Conservation (phyloP, 2,113 vertebrate genomes). For the Ptyas mucosa region DNA sequence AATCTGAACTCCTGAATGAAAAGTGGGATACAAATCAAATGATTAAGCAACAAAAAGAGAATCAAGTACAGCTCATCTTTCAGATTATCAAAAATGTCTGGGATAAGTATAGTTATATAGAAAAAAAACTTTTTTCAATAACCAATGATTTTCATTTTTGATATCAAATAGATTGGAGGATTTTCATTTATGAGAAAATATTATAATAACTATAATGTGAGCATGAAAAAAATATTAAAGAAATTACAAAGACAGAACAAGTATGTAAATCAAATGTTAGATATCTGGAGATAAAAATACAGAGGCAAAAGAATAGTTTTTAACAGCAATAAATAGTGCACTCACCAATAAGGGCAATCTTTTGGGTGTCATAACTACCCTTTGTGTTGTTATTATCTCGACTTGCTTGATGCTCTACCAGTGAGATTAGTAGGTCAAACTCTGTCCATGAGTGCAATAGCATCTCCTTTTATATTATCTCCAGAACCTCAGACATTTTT, state of each 20-base stretch:
- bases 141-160: not conserved
- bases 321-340: not conserved
- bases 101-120: not conserved
- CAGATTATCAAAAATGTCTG: not conserved
- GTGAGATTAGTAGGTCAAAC: not conserved
- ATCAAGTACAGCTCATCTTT: not conserved
- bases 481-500: constrained; percentile 27
- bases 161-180: not conserved
- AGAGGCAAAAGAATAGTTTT: not conserved
- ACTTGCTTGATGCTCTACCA: not conserved
- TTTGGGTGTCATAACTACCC: constrained; percentile 21
- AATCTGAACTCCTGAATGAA: not conserved
- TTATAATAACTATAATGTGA: not conserved
- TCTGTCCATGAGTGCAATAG: not conserved
- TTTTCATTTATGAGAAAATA: not conserved
- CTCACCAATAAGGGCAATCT: constrained; percentile 22
- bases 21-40: not conserved
- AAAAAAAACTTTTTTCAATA: not conserved
- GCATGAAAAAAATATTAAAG: not conserved
- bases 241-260: not conserved
- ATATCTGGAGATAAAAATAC: not conserved
- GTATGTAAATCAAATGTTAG: not conserved
- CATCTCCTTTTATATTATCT: constrained; percentile 48
- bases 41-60: not conserved
- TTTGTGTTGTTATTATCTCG: not conserved